Base-by-base conservation (phyloP, 2,888 invertebrate species). In the Gymnocheta viridis region DNA sequence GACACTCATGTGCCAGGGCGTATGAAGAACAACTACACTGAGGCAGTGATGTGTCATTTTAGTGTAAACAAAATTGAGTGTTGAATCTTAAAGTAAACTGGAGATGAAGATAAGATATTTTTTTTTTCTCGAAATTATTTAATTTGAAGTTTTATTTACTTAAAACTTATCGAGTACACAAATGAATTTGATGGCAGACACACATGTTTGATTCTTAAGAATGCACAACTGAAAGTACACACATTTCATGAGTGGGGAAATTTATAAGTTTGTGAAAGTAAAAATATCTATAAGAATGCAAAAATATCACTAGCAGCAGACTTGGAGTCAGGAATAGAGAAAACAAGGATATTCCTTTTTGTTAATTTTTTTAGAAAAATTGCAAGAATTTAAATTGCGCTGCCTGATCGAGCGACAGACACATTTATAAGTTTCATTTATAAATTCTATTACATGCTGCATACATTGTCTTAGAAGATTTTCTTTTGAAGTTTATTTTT, bases 121-220 rank as follows among this genome's bases (percentile, higher is more conserved):
- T 60, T 22, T 27, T 67, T 27, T 44, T 58, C 32, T 79, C 32
- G 17, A 27, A 66, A 69, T 47, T 32, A 32, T 58, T 32, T 2
- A 38, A 60, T 38, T 41, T 41, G 60, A 67, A 73, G 41, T 74
- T 76, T 72, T 80, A 66, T 84, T 80, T 84, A 54, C 38, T 49
- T 66, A 80, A 80, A 84, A 72, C 72, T 80, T 80, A 73, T 72
- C 72, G 83, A 73, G 72, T 32, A 60, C 27, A 49, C 51, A 74
- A 74, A 47, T 22, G 51, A 67, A 82, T 72, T 67, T 60, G 32
- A 54, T 69, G 54, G 54, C 78, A 64, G 7, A 29, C 47, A 24
- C 49, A 67, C 41, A 27, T 67, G 35, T 76, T 73, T 66, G 32
- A 51, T 70, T 44, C 2, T 64, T 22, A 58, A 32, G 22, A 24